Conservation (phyloP, 53 echinoderm and acorn worm species). For the Pentamera pediparva region DNA sequence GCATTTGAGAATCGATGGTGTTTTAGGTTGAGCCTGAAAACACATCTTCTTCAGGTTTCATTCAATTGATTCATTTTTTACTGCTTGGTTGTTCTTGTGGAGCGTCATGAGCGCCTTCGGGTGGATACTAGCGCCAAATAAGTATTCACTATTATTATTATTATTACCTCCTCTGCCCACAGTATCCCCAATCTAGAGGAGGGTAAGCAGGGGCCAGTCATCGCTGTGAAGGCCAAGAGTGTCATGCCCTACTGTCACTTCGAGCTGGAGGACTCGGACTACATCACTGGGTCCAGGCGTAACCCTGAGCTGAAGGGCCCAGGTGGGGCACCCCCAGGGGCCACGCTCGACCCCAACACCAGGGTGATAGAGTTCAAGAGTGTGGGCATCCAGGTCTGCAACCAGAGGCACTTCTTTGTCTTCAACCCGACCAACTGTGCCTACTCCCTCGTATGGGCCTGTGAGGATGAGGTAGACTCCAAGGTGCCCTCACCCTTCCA, state of each 20-base stretch:
- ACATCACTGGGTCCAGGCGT: conserved; percentile 94
- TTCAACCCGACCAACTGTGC: conserved; percentile 77
- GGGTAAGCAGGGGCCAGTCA: conserved; percentile 92
- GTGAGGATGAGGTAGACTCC: conserved; percentile 89
- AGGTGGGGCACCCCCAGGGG: conserved; percentile 90
- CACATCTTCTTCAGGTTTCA: too few relatives aligned
- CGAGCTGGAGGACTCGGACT: conserved; percentile 98
- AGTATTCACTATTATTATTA: too few relatives aligned
- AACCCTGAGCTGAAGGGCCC: conserved; percentile 97
- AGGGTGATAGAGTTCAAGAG: conserved; percentile 88
- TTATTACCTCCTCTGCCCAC: not conserved
- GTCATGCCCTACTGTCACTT: conserved; percentile 99
- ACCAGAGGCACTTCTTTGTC: conserved; percentile 83
- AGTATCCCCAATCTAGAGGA: conserved; percentile 92
- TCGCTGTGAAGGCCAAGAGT: conserved; percentile 74
- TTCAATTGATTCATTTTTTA: too few relatives aligned
- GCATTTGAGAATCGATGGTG: too few relatives aligned
- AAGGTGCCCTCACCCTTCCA: conserved; percentile 65
- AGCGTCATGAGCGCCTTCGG: too few relatives aligned
- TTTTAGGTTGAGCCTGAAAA: too few relatives aligned
- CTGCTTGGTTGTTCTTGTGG: too few relatives aligned
- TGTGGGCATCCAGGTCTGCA: conserved; percentile 71
- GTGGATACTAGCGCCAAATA: too few relatives aligned
- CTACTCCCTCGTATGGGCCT: conserved; percentile 83
- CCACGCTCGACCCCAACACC: conserved; percentile 98